phyloP scores from a whole-genome alignment of 2,113 vertebrate genomes.

The Heterotis niloticus region DNA sequence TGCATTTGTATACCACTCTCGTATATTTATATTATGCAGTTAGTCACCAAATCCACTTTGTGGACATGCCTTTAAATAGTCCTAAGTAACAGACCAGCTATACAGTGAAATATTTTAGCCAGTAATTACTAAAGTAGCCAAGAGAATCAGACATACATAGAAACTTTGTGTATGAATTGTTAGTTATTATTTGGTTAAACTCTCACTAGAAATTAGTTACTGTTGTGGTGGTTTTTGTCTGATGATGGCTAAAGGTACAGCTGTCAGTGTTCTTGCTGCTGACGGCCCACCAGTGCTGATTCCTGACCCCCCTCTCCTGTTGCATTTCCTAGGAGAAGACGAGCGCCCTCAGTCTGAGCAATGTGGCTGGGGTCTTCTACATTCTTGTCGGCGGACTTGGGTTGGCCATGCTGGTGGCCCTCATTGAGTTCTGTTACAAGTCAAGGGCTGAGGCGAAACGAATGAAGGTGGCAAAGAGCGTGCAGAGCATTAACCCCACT shows the following conservation, averaged over 20 bases:
- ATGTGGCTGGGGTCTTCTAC: conserved; percentile 97
- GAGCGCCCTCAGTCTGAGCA: conserved; percentile 95
- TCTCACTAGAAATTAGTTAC: background rate
- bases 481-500: conserved; percentile 91
- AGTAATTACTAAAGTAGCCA: no score
- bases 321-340: conserved; percentile 90
- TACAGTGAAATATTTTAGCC: background rate
- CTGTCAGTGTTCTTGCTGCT: background rate
- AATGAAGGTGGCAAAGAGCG: conserved; percentile 98
- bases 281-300: conserved; percentile 45
- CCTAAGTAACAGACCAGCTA: conserved; percentile 41
- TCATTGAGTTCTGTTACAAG: conserved; percentile 99
- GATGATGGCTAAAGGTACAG: background rate
- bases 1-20: background rate
- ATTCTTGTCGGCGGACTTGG: conserved; percentile 97
- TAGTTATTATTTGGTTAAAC: background rate
- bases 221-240: background rate
- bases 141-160: background rate
- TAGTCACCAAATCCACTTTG: conserved; percentile 53
- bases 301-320: conserved; percentile 67
- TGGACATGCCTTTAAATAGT: conserved; percentile 76
- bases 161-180: background rate
- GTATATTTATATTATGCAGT: no score
- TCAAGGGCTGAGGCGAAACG: conserved; percentile 92
- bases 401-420: conserved; percentile 95